A percentile compares a stretch with the other conserved stretches of the same genome.
Conservation (phyloP, 2,888 invertebrate species). For the Lacanobia oleracea region DNA sequence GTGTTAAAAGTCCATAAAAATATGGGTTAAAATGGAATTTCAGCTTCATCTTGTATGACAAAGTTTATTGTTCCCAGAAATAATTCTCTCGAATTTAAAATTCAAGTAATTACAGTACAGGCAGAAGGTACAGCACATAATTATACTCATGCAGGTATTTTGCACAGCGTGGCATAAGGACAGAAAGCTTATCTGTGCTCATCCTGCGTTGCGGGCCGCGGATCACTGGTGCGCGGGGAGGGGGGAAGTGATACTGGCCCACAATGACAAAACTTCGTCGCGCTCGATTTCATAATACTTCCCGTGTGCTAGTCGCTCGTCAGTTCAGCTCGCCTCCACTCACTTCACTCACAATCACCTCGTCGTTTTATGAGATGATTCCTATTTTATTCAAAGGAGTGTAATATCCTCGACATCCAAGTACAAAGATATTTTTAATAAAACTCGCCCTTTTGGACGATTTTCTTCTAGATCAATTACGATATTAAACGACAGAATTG, state of each 20-base stretch:
- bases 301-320: background rate
- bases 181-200: background rate
- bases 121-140: too few species aligned
- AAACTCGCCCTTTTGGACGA: background rate
- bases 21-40: too few species aligned
- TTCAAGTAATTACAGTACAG: too few species aligned
- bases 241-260: background rate
- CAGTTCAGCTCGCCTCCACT: background rate
- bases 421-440: slow-evolving; percentile 56
- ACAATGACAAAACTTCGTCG: slow-evolving; percentile 1
- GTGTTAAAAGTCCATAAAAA: too few species aligned
- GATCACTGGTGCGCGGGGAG: too few species aligned
- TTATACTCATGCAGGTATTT: too few species aligned
- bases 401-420: slow-evolving; percentile 31
- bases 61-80: too few species aligned
- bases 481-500: slow-evolving; percentile 11
- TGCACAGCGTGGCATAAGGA: background rate
- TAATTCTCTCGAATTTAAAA: too few species aligned
- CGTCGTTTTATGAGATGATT: slow-evolving; percentile 8
- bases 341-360: slow-evolving; percentile 22
- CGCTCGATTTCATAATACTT: slow-evolving; percentile 22
- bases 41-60: too few species aligned
- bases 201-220: background rate
- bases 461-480: slow-evolving; percentile 34
- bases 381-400: slow-evolving; percentile 42